Percentiles rank a stretch among this genome's conserved stretches.
These are phyloP conservation scores for Ectropis crepuscularia DNA, from an alignment of 2,888 invertebrate genomes.

Conservation along the genomic window DNA sequence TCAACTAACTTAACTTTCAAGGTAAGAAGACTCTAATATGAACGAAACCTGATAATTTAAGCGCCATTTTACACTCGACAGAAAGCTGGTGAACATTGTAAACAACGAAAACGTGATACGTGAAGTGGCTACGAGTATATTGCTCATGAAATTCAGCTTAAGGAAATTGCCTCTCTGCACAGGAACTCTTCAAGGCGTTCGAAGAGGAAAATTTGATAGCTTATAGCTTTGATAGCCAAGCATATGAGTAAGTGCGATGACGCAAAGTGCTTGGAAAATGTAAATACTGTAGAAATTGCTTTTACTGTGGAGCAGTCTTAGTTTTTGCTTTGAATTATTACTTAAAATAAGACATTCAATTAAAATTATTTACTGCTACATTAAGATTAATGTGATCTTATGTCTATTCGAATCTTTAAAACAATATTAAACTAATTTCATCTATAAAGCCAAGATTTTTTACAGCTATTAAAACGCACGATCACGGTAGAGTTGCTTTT, in stretches of 20 bases:
- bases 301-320: slow-evolving; percentile 15
- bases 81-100: slow-evolving; percentile 59
- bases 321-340: slow-evolving; percentile 2
- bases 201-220: slow-evolving; percentile 78
- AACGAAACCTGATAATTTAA: slow-evolving; percentile 27
- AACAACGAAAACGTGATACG: slow-evolving; percentile 64
- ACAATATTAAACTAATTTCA: too few relatives aligned
- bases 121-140: slow-evolving; percentile 64
- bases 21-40: too few relatives aligned
- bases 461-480: too few relatives aligned
- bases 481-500: too few relatives aligned
- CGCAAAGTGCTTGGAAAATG: slow-evolving; percentile 53
- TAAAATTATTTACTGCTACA: too few relatives aligned
- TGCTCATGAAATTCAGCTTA: slow-evolving; percentile 80
- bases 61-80: slow-evolving; percentile 41
- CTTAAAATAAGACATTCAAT: too few relatives aligned
- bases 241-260: slow-evolving; percentile 53
- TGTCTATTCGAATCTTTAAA: too few relatives aligned
- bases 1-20: not conserved
- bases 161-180: slow-evolving; percentile 77
- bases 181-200: slow-evolving; percentile 69
- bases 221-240: slow-evolving; percentile 70
- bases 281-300: slow-evolving; percentile 33
- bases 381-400: too few relatives aligned
- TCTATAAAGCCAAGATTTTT: too few relatives aligned